A percentile compares a stretch with the other conserved stretches of the same genome.
phyloP scores from a whole-genome alignment of 1,140 invertebrate species.

The Drosophila bifasciata region DNA sequence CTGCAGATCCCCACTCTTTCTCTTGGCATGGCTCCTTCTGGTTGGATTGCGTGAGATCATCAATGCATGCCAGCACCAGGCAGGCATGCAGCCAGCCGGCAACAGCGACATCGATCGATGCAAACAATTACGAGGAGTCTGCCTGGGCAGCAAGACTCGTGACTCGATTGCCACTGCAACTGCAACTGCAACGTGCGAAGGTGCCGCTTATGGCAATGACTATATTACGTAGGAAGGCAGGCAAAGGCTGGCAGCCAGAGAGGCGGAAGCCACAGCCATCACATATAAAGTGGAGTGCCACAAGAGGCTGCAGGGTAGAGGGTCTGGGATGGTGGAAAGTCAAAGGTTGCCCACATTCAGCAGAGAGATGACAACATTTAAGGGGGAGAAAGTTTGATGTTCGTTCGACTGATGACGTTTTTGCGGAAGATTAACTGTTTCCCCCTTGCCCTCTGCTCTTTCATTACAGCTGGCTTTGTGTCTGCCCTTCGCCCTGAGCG shows the following conservation, averaged over 20 bases:
- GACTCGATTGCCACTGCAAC: conserved; percentile 25
- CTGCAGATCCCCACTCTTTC: conserved; percentile 10
- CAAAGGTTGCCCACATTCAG: conserved; percentile 44
- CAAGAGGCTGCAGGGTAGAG: background rate
- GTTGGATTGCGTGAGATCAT: conserved; percentile 54
- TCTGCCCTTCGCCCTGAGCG: conserved; percentile 40
- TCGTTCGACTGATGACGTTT: conserved; percentile 41
- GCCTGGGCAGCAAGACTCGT: conserved; percentile 37
- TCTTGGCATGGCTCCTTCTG: conserved; percentile 16
- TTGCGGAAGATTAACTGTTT: conserved; percentile 53
- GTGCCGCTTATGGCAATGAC: conserved; percentile 20
- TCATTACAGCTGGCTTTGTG: conserved; percentile 34
- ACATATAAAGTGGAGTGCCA: too few species aligned
- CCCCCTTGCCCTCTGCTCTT: conserved; percentile 18
- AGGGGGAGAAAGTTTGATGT: conserved; percentile 50
- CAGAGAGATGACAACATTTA: conserved; percentile 40
- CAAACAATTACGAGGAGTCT: conserved; percentile 42
- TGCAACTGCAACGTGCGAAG: background rate
- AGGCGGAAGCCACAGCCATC: conserved; percentile 28
- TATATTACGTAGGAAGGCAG: conserved; percentile 52
- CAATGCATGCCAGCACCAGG: conserved; percentile 18
- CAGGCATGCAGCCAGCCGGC: conserved; percentile 43
- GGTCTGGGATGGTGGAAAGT: conserved; percentile 30
- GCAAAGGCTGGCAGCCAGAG: conserved; percentile 14
- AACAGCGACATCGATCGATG: conserved; percentile 29